Conservation (phyloP, 2,797 vertebrate species). For the Argentina silus region DNA sequence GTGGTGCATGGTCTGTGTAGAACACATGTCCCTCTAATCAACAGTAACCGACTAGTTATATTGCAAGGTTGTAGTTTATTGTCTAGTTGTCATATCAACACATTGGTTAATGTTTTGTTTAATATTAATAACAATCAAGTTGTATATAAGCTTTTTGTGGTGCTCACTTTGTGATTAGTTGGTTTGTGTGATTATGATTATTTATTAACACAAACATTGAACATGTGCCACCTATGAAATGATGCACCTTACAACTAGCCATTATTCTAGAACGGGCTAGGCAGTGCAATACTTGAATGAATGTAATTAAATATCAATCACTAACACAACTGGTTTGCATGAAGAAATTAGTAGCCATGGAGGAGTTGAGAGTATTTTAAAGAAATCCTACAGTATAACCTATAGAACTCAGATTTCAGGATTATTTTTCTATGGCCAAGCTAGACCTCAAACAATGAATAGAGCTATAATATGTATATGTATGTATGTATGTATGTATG, state of each 20-base stretch:
- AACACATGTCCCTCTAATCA: background rate
- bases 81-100: background rate
- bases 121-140: background rate
- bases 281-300: slow-evolving; percentile 47
- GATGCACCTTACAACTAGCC: slow-evolving; percentile 6
- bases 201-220: background rate
- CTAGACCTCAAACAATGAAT: slow-evolving; percentile 40
- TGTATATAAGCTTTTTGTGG: background rate
- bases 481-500: too few species aligned
- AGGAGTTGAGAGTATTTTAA: slow-evolving; percentile 46
- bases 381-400: slow-evolving; percentile 22
- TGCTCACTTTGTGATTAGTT: background rate
- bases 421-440: slow-evolving; percentile 64
- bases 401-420: slow-evolving; percentile 29
- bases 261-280: slow-evolving; percentile 13
- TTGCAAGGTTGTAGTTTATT: slow-evolving; percentile 6
- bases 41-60: background rate
- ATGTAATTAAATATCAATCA: slow-evolving; percentile 51
- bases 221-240: background rate
- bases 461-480: slow-evolving; percentile 21
- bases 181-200: background rate
- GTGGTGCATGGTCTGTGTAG: background rate
- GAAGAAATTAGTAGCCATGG: slow-evolving; percentile 22
- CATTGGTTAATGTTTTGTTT: background rate
- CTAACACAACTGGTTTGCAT: slow-evolving; percentile 32